phyloP scores from a whole-genome alignment of 2,888 invertebrate species.

The Xanthorhoe designata region DNA sequence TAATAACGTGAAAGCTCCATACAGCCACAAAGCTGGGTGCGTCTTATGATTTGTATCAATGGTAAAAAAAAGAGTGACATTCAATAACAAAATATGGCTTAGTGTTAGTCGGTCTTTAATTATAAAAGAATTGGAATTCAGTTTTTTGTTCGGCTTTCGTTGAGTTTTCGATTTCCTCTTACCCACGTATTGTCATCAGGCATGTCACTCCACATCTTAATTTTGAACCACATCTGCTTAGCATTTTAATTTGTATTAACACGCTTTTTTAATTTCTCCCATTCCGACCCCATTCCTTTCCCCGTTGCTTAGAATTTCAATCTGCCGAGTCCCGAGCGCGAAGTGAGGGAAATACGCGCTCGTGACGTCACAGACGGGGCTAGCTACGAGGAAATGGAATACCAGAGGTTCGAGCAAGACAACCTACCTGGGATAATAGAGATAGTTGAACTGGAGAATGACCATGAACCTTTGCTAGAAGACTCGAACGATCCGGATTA shows the following conservation, averaged over 20 bases:
- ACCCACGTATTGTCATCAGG: slow-evolving; percentile 58
- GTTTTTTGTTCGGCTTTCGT: background rate
- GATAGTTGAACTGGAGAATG: slow-evolving; percentile 69
- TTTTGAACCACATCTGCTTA: slow-evolving; percentile 62
- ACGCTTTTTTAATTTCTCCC: slow-evolving; percentile 85
- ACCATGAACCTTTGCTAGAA: slow-evolving; percentile 49
- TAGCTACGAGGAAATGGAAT: slow-evolving; percentile 68
- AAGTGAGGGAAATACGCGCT: slow-evolving; percentile 56
- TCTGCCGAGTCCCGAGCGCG: slow-evolving; percentile 74
- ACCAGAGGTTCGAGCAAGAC: slow-evolving; percentile 56
- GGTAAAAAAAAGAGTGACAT: background rate
- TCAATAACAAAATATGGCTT: background rate
- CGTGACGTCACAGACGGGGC: slow-evolving; percentile 70
- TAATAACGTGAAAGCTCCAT: too few species aligned
- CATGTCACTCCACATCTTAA: slow-evolving; percentile 56
- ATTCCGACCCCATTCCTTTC: slow-evolving; percentile 71
- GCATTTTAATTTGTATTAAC: slow-evolving; percentile 82
- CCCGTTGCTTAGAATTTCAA: slow-evolving; percentile 81
- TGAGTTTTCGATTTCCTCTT: slow-evolving; percentile 6
- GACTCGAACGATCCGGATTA: slow-evolving; percentile 70
- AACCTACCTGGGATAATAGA: slow-evolving; percentile 69
- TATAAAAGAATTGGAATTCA: background rate
- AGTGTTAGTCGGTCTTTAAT: background rate
- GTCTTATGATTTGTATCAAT: too few species aligned
- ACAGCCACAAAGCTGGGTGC: too few species aligned